Evolutionary conservation across 2,113 vertebrate species (phyloP), one percentile per base, ranked within the genome.

Genomic region (Sphyrna mokarran): DNA sequence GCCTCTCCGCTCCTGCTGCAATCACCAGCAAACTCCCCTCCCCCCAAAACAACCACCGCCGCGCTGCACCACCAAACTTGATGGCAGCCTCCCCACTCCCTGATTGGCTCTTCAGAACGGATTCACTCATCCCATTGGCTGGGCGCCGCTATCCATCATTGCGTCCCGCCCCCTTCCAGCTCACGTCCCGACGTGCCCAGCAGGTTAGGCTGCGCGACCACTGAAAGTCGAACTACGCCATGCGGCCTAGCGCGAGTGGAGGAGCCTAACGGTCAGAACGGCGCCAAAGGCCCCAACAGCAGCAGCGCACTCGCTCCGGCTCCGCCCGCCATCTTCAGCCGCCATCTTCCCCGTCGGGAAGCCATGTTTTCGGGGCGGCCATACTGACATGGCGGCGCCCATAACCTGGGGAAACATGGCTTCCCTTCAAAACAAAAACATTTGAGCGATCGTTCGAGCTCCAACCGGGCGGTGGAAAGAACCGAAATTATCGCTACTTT

Each of bases 301-400:
- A 97, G 98, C 98, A 97, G 97, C 96, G 96, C 97, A 96, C 96
- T 96, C 97, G 96, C 69, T 96, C 96, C 97, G 97, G 96, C 97
- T 96, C 97, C 96, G 96, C 95, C 95, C 96, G 96, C 96, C 97
- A 96, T 96, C 97, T 96, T 96, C 97, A 97, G 98, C 98, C 98
- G 99, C 99, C 98, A 99, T 99, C 98, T 99, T 98, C 97, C 97
- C 97, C 97, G 97, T 97, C 97, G 97, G 97, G 97, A 97, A 98
- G 98, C 98, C 98, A 98, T 98, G 97, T 99, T 98, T 99, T 99
- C 98, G 98, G 99, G 99, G 98, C 98, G 98, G 99, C 99, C 99
- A 99, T 99, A 99, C 98, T 98, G 98, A 99, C 98, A 99, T 99
- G 99, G 99, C 99, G 99, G 99, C 99, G 99, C 99, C 99, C 99